Base-by-base conservation (phyloP, 2,797 vertebrate species). In the Sebastes minor region DNA sequence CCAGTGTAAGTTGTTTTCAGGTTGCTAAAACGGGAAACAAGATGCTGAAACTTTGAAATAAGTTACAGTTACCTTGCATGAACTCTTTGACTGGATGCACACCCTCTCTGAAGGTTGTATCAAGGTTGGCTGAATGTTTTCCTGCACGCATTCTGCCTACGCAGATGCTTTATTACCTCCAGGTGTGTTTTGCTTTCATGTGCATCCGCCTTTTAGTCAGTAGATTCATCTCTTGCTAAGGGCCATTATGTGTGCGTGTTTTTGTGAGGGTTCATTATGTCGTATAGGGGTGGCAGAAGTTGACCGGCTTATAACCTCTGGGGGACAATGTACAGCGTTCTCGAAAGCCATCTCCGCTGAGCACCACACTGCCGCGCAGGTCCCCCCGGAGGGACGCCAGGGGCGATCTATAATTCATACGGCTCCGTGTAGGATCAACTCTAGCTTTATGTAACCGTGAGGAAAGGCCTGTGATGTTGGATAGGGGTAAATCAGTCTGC, bases 361-460 rank as follows among this genome's bases (percentile, higher is more conserved):
- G 76, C 28, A 14, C 53, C 53, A 30, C 62, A 4, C 70, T 35
- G 56, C 57, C 33, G 10, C 30, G 69, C 75, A 63, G 57, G 46
- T 27, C 61, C 59, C 73, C 64, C 72, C 42, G 9, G 23, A 42
- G 78, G 82, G 52, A 63, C 73, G 56, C 73, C 25, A 49, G 63
- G 55, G 69, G 69, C 2, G 0, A 89, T 92, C 59, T 81, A 90
- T 92, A 89, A 91, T 93, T 86, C 76, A 92, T 88, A 61, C 14
- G 8, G 11, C 73, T 81, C 71, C 11, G 8, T 32, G 69, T 56
- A 84, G 60, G 77, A 89, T 87, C 84, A 84, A 35, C 71, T 59
- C 25, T 6, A 28, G 68, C 67, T 73, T 92, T 87, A 87, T 79
- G 88, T 89, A 91, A 91, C 85, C 60, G 38, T 1, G 23, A 62